Percentiles rank a stretch among this genome's conserved stretches.
These are phyloP conservation scores for Eospalax fontanierii DNA, from an alignment of 2,797 vertebrate genomes.

Conservation along the genomic window DNA sequence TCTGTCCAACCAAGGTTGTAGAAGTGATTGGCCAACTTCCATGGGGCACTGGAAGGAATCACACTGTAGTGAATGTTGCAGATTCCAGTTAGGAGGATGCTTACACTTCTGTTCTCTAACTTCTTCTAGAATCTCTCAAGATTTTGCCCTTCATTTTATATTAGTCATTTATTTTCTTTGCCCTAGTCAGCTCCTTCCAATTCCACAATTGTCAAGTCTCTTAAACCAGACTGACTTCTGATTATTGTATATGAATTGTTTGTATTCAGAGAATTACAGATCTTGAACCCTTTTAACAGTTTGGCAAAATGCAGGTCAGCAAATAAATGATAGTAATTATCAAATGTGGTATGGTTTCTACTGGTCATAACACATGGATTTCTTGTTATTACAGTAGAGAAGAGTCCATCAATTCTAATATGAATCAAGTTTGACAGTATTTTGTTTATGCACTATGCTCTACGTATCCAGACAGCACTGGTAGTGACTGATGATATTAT, in stretches of 20 bases:
- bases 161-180: slow-evolving; percentile 13
- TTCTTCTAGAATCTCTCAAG: not conserved
- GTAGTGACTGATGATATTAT: slow-evolving; percentile 12
- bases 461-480: not conserved
- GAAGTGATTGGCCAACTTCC: not conserved
- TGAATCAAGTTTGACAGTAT: slow-evolving; percentile 36
- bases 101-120: not conserved
- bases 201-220: not conserved
- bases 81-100: not conserved
- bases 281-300: not conserved
- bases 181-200: not conserved
- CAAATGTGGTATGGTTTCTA: slow-evolving; percentile 28
- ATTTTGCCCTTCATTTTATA: not conserved
- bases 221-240: not conserved
- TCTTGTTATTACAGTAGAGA: slow-evolving; percentile 33
- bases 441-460: slow-evolving; percentile 29
- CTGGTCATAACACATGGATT: not conserved
- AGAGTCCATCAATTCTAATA: not conserved
- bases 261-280: not conserved
- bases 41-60: not conserved
- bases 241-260: not conserved
- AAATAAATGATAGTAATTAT: slow-evolving; percentile 55
- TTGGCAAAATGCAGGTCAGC: slow-evolving; percentile 20
- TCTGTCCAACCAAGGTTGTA: not conserved
- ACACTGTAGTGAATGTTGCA: not conserved